Percentiles rank a stretch among this genome's conserved stretches.
Evolutionary conservation across 1,140 invertebrate genomes (phyloP).

Genomic region (Centruroides sculpturatus): DNA sequence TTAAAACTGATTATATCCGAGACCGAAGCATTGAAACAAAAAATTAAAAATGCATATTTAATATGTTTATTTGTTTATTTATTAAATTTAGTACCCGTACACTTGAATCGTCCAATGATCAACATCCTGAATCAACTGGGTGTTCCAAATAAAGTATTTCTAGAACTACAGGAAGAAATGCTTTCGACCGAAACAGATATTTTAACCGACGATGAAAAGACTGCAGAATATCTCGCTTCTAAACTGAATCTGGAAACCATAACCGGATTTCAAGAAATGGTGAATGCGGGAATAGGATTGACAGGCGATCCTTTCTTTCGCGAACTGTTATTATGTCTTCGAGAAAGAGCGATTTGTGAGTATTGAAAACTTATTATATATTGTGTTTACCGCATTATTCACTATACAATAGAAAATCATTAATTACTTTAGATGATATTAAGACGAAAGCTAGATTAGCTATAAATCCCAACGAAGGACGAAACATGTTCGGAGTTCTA

Average conservation of each 20-base stretch:
- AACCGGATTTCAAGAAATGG: slow-evolving; percentile 1
- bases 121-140: slow-evolving; percentile 19
- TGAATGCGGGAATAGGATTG: slow-evolving; percentile 8
- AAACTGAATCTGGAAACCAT: background rate
- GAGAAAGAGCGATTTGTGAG: background rate
- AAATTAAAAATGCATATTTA: too few relatives aligned
- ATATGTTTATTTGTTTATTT: background rate
- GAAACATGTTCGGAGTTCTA: slow-evolving; percentile 18
- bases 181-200: slow-evolving; percentile 11
- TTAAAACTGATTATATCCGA: too few relatives aligned
- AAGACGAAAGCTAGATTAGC: slow-evolving; percentile 16
- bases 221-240: slow-evolving; percentile 1
- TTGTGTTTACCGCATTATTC: too few relatives aligned
- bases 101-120: slow-evolving; percentile 18
- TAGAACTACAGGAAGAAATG: slow-evolving; percentile 10
- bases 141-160: slow-evolving; percentile 3
- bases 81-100: slow-evolving; percentile 2
- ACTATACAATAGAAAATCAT: background rate
- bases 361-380: background rate
- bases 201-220: slow-evolving; percentile 12
- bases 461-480: slow-evolving; percentile 6
- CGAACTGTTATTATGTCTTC: slow-evolving; percentile 2
- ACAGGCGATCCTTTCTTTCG: slow-evolving; percentile 16
- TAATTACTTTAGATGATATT: slow-evolving; percentile 5
- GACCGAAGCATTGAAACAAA: too few relatives aligned